Percentiles rank a stretch among this genome's conserved stretches.
These are phyloP conservation scores for Rhinatrema bivittatum DNA, from an alignment of 2,797 vertebrate species.

Conservation along the genomic window DNA sequence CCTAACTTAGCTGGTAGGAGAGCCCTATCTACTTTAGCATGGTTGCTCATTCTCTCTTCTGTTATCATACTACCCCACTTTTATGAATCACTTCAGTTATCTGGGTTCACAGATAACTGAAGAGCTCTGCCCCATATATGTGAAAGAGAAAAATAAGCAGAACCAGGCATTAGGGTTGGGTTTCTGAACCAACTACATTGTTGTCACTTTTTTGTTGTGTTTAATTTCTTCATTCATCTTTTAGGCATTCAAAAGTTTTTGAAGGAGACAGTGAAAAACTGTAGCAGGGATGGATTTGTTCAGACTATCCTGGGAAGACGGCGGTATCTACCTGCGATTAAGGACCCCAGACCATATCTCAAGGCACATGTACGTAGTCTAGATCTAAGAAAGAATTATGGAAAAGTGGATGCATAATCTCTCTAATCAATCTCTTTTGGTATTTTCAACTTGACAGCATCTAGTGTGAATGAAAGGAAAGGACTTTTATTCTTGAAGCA, in stretches of 20 bases:
- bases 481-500: no score
- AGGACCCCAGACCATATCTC: conserved; percentile 67
- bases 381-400: no score
- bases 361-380: conserved; percentile 77
- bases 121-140: no score
- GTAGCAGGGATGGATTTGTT: conserved; percentile 80
- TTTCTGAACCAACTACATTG: no score
- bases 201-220: not conserved
- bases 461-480: no score
- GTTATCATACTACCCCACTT: not conserved
- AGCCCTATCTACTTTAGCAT: not conserved
- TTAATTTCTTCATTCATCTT: conserved; percentile 18
- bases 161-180: no score
- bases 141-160: no score
- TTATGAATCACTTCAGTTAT: no score
- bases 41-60: not conserved
- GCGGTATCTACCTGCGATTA: conserved; percentile 86
- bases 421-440: no score
- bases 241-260: conserved; percentile 84
- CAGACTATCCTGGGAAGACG: conserved; percentile 85
- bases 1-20: not conserved
- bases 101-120: no score
- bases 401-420: no score
- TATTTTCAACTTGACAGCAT: no score
- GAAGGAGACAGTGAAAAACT: conserved; percentile 78